Conservation (phyloP, 2,888 invertebrate species). For the Lepidochrysops patricia region DNA sequence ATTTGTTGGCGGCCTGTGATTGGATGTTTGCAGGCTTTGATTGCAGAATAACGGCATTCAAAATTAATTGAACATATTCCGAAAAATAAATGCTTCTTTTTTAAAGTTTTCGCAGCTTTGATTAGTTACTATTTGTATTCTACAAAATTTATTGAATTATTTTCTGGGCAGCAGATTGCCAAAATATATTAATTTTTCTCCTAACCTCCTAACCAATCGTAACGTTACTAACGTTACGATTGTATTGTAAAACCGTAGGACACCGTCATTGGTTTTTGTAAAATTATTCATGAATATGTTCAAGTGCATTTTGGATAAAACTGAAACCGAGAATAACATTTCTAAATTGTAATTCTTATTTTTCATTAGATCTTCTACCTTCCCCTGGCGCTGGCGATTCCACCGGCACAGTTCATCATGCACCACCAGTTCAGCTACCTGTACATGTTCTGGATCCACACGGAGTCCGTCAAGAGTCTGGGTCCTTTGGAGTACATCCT, state of each 20-base stretch:
- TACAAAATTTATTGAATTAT: too few relatives aligned
- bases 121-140: too few relatives aligned
- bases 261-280: too few relatives aligned
- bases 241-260: too few relatives aligned
- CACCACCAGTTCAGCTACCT: slow-evolving; percentile 92
- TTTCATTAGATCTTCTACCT: slow-evolving; percentile 80
- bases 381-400: slow-evolving; percentile 83
- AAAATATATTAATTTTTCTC: too few relatives aligned
- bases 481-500: slow-evolving; percentile 91
- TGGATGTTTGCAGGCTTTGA: neutral
- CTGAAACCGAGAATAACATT: too few relatives aligned
- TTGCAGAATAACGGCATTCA: neutral
- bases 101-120: too few relatives aligned
- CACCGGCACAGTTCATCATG: slow-evolving; percentile 84
- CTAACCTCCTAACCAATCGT: too few relatives aligned
- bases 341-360: too few relatives aligned
- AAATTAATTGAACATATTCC: neutral
- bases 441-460: slow-evolving; percentile 96
- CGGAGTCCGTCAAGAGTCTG: slow-evolving; percentile 83
- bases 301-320: neutral
- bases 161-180: too few relatives aligned
- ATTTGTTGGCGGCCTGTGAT: neutral
- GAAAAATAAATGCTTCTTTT: neutral
- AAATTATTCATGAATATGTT: too few relatives aligned
- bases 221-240: too few relatives aligned